phyloP scores from a whole-genome alignment of 2,797 vertebrate genomes.

The Sebastes diploproa region DNA sequence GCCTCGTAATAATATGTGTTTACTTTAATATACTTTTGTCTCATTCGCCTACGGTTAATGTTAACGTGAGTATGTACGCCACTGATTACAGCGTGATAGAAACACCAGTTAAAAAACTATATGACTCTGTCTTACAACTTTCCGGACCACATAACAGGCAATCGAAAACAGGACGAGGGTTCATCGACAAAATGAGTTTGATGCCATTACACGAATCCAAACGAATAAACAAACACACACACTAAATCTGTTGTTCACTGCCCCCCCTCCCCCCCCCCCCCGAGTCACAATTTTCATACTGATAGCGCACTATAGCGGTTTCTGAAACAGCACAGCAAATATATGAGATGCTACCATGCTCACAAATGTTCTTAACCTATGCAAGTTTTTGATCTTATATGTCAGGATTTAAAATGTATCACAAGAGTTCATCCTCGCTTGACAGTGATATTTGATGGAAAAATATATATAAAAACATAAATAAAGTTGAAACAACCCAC shows the following conservation, averaged over 20 bases:
- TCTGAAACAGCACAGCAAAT: slow-evolving; percentile 63
- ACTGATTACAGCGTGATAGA: slow-evolving; percentile 56
- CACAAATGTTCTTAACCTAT: slow-evolving; percentile 58
- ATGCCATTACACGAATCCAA: slow-evolving; percentile 61
- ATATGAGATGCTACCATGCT: slow-evolving; percentile 70
- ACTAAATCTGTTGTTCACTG: slow-evolving; percentile 63
- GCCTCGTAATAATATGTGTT: slow-evolving; percentile 37
- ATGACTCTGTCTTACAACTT: slow-evolving; percentile 75
- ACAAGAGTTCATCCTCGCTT: slow-evolving; percentile 42
- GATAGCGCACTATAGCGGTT: slow-evolving; percentile 60
- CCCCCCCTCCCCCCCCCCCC: slow-evolving; percentile 51
- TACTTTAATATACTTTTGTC: slow-evolving; percentile 36
- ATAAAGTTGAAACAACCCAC: slow-evolving; percentile 41
- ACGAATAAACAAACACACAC: slow-evolving; percentile 68
- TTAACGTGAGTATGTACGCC: slow-evolving; percentile 37
- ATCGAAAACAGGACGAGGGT: slow-evolving; percentile 64
- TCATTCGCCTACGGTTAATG: slow-evolving; percentile 39
- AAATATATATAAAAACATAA: slow-evolving; percentile 59
- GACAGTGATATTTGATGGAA: slow-evolving; percentile 49
- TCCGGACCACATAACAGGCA: slow-evolving; percentile 66
- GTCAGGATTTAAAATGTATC: slow-evolving; percentile 53
- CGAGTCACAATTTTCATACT: slow-evolving; percentile 60
- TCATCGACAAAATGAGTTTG: slow-evolving; percentile 57
- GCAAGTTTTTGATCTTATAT: slow-evolving; percentile 48
- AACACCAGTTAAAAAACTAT: slow-evolving; percentile 72